Base-by-base conservation (phyloP, 2,113 vertebrate genomes). In the Calypte anna region DNA sequence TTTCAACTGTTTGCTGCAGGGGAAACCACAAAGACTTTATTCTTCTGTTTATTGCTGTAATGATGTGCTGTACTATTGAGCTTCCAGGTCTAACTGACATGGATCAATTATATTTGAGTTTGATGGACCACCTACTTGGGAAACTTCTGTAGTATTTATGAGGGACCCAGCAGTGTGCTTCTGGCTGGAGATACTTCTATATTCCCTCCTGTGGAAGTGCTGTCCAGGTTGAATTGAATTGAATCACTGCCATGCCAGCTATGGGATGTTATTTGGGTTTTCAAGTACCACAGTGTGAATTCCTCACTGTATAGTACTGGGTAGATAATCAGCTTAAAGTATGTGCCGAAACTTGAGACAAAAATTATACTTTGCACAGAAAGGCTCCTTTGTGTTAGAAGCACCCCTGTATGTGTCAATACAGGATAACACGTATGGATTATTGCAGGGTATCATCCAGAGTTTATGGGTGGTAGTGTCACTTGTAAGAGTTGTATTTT, bases 61-160 rank as follows among this genome's bases (percentile, higher is more conserved):
- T 93, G 93, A 96, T 94, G 91, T 86, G 91, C 85, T 91, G 53
- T 91, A 53, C 61, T 91, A 31, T 88, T 72, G 91, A 95, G 95
- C 89, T 96, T 95, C 64, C 64, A 77, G 64, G 44, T 93, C 82
- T 90, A 40, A 66, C 88, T 91, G 90, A 88, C 89, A 54, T 57
- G 69, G 79, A 95, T 96, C 94, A 96, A 70, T 96, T 96, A 86
- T 96, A 86, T 78, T 94, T 57, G 82, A 94, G 77, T 91, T 90
- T 91, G 90, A 93, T 94, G 80, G 90, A 79, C 91, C 91, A 83
- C 82, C 91, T 96, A 85, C 79, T 94, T 12, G 4, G 73, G 86
- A 90, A 88, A 91, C 76, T 91, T 93, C 74, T 81, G 73, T 90
- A 68, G 85, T 90, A 62, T 86, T 95, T 91, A 38, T 93, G 68